phyloP scores from a whole-genome alignment of 2,888 invertebrate species.

The Cistogaster globosa region DNA sequence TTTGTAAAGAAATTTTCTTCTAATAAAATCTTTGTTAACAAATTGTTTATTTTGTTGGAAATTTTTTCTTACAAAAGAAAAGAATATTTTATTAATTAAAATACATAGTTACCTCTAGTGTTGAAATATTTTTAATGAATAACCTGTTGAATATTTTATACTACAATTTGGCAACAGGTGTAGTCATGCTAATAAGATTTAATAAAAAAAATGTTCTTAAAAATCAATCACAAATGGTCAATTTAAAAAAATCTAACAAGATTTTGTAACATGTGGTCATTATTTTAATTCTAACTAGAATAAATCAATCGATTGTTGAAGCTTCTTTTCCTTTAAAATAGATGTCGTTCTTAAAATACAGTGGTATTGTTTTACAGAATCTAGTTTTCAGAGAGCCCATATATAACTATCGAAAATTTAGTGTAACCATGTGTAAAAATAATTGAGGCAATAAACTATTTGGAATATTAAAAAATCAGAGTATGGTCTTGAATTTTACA shows the following conservation, averaged over 20 bases:
- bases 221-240: conserved; percentile 7
- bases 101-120: conserved; percentile 42
- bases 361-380: too few relatives aligned
- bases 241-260: conserved; percentile 19
- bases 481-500: too few relatives aligned
- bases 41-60: conserved; percentile 20
- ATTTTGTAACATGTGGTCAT: not conserved
- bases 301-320: not conserved
- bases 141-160: too few relatives aligned
- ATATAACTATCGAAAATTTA: too few relatives aligned
- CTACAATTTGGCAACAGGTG: too few relatives aligned
- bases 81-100: conserved; percentile 11
- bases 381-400: too few relatives aligned
- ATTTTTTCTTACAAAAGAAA: not conserved
- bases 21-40: conserved; percentile 5
- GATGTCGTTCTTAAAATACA: not conserved
- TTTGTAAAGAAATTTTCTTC: conserved; percentile 26
- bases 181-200: conserved; percentile 22
- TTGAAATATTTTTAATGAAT: not conserved
- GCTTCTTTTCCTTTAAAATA: not conserved
- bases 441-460: too few relatives aligned
- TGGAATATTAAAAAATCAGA: too few relatives aligned
- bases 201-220: not conserved
- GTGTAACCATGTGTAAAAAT: too few relatives aligned
- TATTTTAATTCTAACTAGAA: not conserved